Evolutionary conservation across 2,888 invertebrate genomes (phyloP), one percentile per base, ranked within the genome.

Genomic region (Drosophila flavopinicola): DNA sequence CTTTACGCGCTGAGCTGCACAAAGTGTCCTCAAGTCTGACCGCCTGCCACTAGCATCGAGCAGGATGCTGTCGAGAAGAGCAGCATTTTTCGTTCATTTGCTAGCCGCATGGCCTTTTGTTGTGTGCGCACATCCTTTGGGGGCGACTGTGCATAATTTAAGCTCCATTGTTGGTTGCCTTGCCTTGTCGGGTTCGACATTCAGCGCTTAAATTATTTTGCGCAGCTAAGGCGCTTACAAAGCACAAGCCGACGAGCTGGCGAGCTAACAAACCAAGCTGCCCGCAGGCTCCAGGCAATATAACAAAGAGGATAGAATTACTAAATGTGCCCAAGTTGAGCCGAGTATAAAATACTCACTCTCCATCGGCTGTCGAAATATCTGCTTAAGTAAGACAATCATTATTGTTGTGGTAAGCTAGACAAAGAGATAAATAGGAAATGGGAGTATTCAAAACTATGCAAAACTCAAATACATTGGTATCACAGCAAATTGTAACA

Each of bases 161-260:
- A 75, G 76, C 61, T 61, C 56, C 69, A 53, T 76, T 76, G 65
- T 54, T 48, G 41, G 11, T 39, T 42, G 33, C 24, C 48, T 48
- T 30, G 17, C 41, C 20, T 13, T 24, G 27, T 37, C 29, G 44
- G 24, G 59, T 54, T 69, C 61, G 59, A 69, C 64, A 73, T 66
- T 76, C 65, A 66, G 38, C 35, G 64, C 69, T 76, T 69, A 73
- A 77, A 66, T 77, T 69, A 69, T 66, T 77, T 77, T 61, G 54
- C 42, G 45, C 52, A 51, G 30, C 33, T 64, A 73, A 75, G 72
- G 63, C 52, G 65, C 72, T 75, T 66, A 66, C 45, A 53, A 42
- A 41, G 53, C 52, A 51, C 42, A 56, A 61, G 42, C 51, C 38
- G 23, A 30, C 53, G 42, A 47, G n/a, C n/a, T n/a, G n/a, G n/a